Evolutionary conservation across 2,113 vertebrate genomes (phyloP), one percentile per base, ranked within the genome.

Genomic region (Onychostruthus taczanowskii): DNA sequence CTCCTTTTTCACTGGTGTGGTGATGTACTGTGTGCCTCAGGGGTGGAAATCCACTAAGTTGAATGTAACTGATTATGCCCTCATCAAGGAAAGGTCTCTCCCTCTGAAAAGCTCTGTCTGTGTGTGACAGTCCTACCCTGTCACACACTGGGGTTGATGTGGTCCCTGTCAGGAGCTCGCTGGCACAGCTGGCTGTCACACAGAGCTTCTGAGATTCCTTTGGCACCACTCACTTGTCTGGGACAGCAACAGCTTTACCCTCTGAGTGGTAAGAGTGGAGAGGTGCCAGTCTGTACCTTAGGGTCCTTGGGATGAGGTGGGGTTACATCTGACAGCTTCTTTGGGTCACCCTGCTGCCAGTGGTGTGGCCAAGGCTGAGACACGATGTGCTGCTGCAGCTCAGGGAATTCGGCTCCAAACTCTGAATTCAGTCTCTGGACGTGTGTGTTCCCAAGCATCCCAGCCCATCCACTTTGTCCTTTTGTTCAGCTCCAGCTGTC

Each of bases 291-390:
- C 7, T 82, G 35, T 67, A 10, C 2, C 0, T 16, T 12, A 31
- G 41, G 47, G 24, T 43, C 47, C 61, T 33, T 62, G 35, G 49
- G 49, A 44, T 0, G 0, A 84, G 24, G 44, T 49, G 33, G 12
- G 24, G 8, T 52, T 47, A 0, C 14, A 27, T 30, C 39, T 14
- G 7, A 31, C 72, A 70, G 24, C 20, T 9, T 50, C 7, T 53
- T 56, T 39, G 61, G 44, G 13, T 52, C 41, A 63, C 4, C 27
- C 27, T 55, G 49, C 52, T 80, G 46, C 64, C 43, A 7, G 33
- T 3, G 1, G 10, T 0, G 0, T 20, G 10, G 52, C 33, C 0
- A 1, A 35, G 70, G 63, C 59, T 62, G 83, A 56, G 30, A 17
- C 1, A 50, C 0, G 4, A 53, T 3, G 15, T 30, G 72, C 55